Evolutionary conservation across 2,113 vertebrate genomes (phyloP), one percentile per base, ranked within the genome.

Genomic region (Nycticebus coucang): DNA sequence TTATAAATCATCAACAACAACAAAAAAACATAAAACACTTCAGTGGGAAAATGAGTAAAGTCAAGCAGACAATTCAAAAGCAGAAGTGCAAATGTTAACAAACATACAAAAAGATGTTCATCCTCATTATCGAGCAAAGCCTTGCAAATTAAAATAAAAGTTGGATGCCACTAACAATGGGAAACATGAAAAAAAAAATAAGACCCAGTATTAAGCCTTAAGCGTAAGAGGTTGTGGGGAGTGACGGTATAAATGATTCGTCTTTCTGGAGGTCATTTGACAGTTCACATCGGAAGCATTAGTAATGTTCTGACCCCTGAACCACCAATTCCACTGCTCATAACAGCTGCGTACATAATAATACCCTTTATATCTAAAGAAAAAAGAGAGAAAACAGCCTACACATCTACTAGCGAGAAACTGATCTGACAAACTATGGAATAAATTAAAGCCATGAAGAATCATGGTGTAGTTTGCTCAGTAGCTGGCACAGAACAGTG

Each of bases 321-420:
- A 13, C 17, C 5, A 7, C 14, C 81, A 22, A 15, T 15, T 17
- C 14, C 6, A 0, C 68, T 28, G 33, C 75, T 33, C 30, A 4
- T 0, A 24, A 35, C 35, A 28, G 35, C 45, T 33, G 21, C 11
- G 0, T 4, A 2, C 0, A 24, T 0, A 4, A 35, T 15, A 59
- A 77, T 5, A 30, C 12, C 45, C 19, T 45, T 12, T 12, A 68
- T 7, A 2, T 26, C 14, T 64, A 28, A 22, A 55, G 66, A 0
- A 72, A 21, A 28, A 7, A 41, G 4, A 12, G 45, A 15, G 13
- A 68, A 30, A 45, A 19, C 64, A 22, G 21, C 35, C 45, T 53
- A 30, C 3, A 11, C 21, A 2, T 1, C 89, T 15, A 41, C 12
- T 3, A 12, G 64, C 6, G 18, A 37, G 50, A 37, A 35, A 18